phyloP scores from a whole-genome alignment of 2,113 vertebrate species.

The Cynopterus brachyotis region DNA sequence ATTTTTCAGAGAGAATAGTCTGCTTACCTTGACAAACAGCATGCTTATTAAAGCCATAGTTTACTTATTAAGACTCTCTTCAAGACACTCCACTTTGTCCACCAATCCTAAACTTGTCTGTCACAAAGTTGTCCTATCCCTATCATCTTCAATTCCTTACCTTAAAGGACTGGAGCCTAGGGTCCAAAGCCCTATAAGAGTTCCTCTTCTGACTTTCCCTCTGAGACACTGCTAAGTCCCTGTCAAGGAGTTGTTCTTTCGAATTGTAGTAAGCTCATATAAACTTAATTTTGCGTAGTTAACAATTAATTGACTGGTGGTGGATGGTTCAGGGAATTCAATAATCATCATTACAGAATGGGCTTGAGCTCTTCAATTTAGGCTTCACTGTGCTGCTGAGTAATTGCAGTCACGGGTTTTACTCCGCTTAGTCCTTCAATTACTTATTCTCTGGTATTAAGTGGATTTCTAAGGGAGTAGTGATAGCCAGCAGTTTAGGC shows the following conservation, averaged over 20 bases:
- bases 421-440: background rate
- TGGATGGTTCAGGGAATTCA: background rate
- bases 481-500: accelerated
- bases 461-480: background rate
- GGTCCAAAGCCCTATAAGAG: background rate
- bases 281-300: background rate
- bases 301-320: background rate
- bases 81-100: background rate
- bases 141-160: background rate
- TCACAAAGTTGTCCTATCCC: background rate
- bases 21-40: background rate
- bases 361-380: background rate
- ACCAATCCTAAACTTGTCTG: too few species aligned
- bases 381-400: background rate
- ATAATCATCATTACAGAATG: accelerated
- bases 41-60: background rate
- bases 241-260: background rate
- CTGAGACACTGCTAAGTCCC: background rate
- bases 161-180: background rate
- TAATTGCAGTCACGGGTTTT: background rate
- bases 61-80: background rate
- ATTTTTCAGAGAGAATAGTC: background rate
- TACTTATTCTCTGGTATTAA: background rate
- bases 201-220: background rate
- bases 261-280: background rate